Evolutionary conservation across 1,140 invertebrate species (phyloP).

Genomic region (Magallana angulata): DNA sequence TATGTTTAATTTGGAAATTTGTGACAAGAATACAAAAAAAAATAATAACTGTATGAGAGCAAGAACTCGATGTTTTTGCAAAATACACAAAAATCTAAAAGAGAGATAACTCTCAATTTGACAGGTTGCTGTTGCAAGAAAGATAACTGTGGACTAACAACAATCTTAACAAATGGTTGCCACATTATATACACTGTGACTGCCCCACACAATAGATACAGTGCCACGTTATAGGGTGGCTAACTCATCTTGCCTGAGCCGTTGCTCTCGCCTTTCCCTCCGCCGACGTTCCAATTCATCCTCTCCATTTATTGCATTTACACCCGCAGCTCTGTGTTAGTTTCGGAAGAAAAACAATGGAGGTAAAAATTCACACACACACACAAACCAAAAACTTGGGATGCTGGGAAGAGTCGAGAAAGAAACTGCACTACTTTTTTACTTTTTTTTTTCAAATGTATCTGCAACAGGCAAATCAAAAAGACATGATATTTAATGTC

Average conservation of each 20-base stretch:
- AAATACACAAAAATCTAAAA: no score
- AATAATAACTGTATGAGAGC: no score
- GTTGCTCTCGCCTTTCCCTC: conserved; percentile 57
- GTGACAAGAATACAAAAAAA: no score
- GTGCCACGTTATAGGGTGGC: neutral
- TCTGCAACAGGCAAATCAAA: conserved; percentile 9
- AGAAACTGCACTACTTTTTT: neutral
- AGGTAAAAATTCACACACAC: conserved; percentile 33
- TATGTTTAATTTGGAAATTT: no score
- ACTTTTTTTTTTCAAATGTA: neutral
- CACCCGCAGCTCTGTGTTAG: conserved; percentile 60
- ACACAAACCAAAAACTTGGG: conserved; percentile 37
- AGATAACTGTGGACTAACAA: neutral
- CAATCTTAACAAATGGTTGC: neutral
- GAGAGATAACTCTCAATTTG: no score
- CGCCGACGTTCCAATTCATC: conserved; percentile 64
- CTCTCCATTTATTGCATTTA: conserved; percentile 65
- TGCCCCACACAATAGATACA: neutral
- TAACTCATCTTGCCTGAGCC: conserved; percentile 61
- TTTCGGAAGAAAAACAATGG: conserved; percentile 55
- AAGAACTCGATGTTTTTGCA: no score
- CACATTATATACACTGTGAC: neutral
- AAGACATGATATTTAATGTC: neutral
- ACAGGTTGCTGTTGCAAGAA: no score
- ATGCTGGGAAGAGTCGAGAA: neutral